Percentiles rank a stretch among this genome's conserved stretches.
Conservation (phyloP, 2,797 vertebrate species). For the Sphenopsis melanotis region DNA sequence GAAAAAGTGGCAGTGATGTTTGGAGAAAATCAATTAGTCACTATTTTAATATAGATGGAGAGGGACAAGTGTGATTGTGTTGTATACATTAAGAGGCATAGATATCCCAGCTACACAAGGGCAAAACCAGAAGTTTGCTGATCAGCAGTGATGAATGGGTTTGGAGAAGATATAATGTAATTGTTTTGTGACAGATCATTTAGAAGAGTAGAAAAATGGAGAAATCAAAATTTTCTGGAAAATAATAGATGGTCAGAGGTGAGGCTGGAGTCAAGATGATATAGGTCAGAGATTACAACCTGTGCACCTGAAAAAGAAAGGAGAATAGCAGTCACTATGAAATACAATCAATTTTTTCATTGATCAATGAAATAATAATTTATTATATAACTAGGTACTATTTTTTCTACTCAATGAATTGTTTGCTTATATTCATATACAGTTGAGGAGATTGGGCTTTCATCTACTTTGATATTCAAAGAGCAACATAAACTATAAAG, state of each 20-base stretch:
- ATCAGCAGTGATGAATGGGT: not conserved
- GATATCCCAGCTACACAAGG: not conserved
- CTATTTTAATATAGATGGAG: not conserved
- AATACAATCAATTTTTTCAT: not conserved
- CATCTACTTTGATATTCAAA: not conserved
- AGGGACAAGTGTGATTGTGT: not conserved
- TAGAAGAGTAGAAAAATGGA: not conserved
- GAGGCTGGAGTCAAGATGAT: not conserved
- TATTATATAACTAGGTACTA: not conserved
- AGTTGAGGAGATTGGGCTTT: not conserved
- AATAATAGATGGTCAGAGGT: not conserved
- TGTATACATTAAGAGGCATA: not conserved
- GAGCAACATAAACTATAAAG: not conserved
- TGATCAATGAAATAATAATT: not conserved
- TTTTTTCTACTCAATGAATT: not conserved
- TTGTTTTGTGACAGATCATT: not conserved
- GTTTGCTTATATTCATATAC: not conserved
- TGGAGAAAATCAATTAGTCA: not conserved
- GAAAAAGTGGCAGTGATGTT: not conserved
- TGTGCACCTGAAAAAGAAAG: not conserved
- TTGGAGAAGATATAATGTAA: not conserved
- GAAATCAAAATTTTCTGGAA: not conserved
- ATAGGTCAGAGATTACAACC: not conserved
- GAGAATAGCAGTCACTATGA: not conserved
- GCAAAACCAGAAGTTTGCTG: not conserved